Evolutionary conservation across 2,888 invertebrate species (phyloP).

Genomic region (Scaptomyza cyrtandrae): DNA sequence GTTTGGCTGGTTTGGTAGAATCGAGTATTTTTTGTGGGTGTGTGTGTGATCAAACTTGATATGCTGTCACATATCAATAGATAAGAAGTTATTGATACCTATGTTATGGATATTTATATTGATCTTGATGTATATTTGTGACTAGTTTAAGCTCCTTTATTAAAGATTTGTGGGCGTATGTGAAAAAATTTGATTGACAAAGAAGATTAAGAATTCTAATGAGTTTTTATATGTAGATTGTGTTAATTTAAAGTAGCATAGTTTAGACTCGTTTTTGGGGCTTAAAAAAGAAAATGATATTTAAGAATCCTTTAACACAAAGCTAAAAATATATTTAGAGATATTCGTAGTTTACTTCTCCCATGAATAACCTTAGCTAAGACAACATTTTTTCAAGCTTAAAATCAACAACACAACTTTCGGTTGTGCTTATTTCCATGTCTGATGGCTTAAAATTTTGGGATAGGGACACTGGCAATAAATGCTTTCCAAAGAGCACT

Average conservation of each 20-base stretch:
- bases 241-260: neutral
- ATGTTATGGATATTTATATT: neutral
- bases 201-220: neutral
- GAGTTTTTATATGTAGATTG: neutral
- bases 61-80: slow-evolving; percentile 5
- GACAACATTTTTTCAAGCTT: neutral
- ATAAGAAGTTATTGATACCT: slow-evolving; percentile 1
- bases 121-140: neutral
- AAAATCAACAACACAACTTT: slow-evolving; percentile 12
- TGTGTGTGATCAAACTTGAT: neutral
- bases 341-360: no score
- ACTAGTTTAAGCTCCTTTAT: neutral
- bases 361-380: neutral
- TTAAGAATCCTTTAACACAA: neutral
- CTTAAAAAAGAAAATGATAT: neutral
- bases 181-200: neutral
- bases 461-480: neutral
- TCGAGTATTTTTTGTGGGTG: slow-evolving; percentile 9
- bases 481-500: slow-evolving; percentile 16
- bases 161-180: neutral
- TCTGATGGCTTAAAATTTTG: slow-evolving; percentile 4
- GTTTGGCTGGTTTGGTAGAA: slow-evolving; percentile 19
- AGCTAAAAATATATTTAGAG: neutral
- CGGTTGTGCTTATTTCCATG: neutral
- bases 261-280: neutral